Percentiles rank a stretch among this genome's conserved stretches.
Evolutionary conservation across 2,888 invertebrate genomes (phyloP).

Genomic region (Minunthozetes semirufus): DNA sequence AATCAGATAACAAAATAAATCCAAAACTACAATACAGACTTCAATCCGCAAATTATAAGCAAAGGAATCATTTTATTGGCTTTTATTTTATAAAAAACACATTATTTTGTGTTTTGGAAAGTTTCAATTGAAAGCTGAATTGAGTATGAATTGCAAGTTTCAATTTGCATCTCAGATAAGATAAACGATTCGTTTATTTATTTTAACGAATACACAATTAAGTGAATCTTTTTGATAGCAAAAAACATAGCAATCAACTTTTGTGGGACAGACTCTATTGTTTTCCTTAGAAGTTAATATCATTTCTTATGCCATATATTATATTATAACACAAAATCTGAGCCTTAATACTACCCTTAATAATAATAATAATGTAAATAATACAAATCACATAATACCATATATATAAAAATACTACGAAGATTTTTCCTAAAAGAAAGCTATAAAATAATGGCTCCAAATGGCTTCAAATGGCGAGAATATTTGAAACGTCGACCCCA

Average conservation of each 20-base stretch:
- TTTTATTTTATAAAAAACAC: neutral
- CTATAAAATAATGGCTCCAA: conserved; percentile 18
- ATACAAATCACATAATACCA: neutral
- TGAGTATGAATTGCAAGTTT: neutral
- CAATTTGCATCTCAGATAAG: conserved; percentile 6
- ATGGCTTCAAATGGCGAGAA: too few relatives aligned
- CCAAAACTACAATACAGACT: too few relatives aligned
- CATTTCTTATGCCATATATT: conserved; percentile 10
- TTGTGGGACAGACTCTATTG: conserved; percentile 22
- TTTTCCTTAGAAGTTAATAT: conserved; percentile 19
- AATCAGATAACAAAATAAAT: conserved; percentile 23
- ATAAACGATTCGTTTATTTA: neutral
- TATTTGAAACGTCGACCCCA: conserved; percentile 4
- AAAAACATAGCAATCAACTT: neutral
- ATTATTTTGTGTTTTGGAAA: conserved; percentile 2
- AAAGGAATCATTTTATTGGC: too few relatives aligned
- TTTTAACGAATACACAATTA: conserved; percentile 6
- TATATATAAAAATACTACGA: neutral
- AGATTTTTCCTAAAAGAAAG: conserved; percentile 1
- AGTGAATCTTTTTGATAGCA: conserved; percentile 23
- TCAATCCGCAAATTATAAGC: neutral
- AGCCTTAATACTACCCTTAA: neutral
- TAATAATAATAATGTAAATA: neutral
- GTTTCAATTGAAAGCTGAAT: too few relatives aligned
- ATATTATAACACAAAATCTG: neutral